Percentiles rank a stretch among this genome's conserved stretches.
Conservation (phyloP, 2,113 vertebrate species). For the Loxodonta africana region DNA sequence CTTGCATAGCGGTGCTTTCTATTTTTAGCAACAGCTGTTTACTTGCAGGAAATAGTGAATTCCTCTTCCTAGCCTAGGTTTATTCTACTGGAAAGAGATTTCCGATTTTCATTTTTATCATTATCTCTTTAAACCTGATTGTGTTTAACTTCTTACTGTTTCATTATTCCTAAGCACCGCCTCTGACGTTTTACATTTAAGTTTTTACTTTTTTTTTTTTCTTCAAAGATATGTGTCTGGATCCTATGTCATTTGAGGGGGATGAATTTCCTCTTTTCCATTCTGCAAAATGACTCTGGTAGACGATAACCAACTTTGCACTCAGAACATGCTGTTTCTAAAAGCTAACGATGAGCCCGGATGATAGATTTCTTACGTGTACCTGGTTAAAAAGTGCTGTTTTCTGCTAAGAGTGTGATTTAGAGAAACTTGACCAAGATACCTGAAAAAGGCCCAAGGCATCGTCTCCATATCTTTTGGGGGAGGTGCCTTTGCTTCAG, state of each 20-base stretch:
- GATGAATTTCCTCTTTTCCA: not conserved
- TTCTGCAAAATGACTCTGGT: not conserved
- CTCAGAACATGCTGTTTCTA: not conserved
- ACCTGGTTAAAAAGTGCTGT: not conserved
- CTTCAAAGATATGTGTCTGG: conserved; percentile 71
- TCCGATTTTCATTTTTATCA: conserved; percentile 83
- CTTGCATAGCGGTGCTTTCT: conserved; percentile 69
- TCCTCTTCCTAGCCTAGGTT: conserved; percentile 71
- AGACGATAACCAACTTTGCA: not conserved
- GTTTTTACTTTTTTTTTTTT: conserved; percentile 23
- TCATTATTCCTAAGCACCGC: conserved; percentile 76
- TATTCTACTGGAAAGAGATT: conserved; percentile 76
- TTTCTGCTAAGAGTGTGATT: conserved; percentile 29
- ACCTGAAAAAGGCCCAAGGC: not conserved
- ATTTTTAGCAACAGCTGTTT: conserved; percentile 81
- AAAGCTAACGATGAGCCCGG: not conserved
- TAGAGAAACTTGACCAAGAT: not conserved
- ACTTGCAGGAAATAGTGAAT: conserved; percentile 77
- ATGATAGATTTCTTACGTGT: conserved; percentile 1
- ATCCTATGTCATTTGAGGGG: not conserved
- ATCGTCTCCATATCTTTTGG: not conserved
- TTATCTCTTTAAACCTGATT: conserved; percentile 82
- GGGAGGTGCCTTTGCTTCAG: not conserved
- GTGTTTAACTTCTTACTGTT: conserved; percentile 83
- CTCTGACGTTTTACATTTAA: conserved; percentile 65